phyloP scores from a whole-genome alignment of 2,797 vertebrate genomes.

The Myotis planiceps region DNA sequence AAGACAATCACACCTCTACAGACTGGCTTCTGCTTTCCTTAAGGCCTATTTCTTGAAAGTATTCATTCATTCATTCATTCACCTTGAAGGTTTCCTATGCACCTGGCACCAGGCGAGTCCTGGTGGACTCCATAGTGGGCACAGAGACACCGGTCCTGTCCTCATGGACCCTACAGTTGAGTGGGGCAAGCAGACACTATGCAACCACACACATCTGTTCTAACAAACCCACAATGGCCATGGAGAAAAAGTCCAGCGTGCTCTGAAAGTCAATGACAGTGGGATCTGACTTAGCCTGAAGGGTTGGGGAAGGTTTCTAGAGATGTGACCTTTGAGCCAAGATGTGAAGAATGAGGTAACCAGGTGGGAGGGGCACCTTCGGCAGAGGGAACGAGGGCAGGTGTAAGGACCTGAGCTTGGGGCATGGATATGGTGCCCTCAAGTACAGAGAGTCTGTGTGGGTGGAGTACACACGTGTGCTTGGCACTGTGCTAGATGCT shows the following conservation, averaged over 20 bases:
- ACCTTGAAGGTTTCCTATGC: background rate
- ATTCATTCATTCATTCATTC: background rate
- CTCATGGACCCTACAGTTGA: background rate
- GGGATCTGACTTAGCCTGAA: background rate
- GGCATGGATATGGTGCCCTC: no score
- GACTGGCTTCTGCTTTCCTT: background rate
- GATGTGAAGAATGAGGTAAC: no score
- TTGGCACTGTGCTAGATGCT: background rate
- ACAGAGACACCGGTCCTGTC: background rate
- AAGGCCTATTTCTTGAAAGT: background rate
- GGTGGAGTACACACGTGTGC: fast-evolving
- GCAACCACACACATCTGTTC: no score
- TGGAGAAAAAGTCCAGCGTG: background rate
- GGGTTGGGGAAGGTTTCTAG: background rate
- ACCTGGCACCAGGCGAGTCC: background rate
- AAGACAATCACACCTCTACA: fast-evolving
- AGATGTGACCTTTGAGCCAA: background rate
- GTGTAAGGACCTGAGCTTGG: background rate
- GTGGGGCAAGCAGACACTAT: background rate
- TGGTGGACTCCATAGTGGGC: fast-evolving
- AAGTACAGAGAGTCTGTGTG: background rate
- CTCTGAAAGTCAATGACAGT: background rate
- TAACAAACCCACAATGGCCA: background rate
- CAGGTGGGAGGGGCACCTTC: background rate
- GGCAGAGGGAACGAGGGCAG: background rate